Base-by-base conservation (phyloP, 2,113 vertebrate species). In the Willisornis vidua region DNA sequence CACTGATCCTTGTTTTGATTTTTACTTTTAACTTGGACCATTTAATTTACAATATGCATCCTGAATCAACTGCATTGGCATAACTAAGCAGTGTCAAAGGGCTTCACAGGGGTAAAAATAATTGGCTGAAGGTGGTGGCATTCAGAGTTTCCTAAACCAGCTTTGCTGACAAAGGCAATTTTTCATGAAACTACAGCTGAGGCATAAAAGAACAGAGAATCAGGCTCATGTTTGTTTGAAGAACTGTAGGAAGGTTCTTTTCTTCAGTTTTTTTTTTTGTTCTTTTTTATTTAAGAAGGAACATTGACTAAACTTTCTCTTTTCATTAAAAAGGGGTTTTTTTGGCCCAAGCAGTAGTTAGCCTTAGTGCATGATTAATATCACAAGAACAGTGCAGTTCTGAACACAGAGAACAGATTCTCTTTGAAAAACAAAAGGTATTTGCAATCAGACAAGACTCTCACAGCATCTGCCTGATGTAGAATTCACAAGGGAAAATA, bases 391-490 rank as follows among this genome's bases (percentile, higher is more conserved):
- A 29, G 9, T n/a, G 9, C 14, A 54, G 12, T 59, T 91, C 39
- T 90, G 39, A 87, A 94, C 77, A 73, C n/a, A 93, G 87, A 77
- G 11, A 78, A 65, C 31, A 92, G 81, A 74, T 8, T 71, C 22
- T 79, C 29, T 85, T 81, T 87, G 72, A 73, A 65, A 70, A 90
- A n/a, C 67, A 63, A 65, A 94, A 95, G 48, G 26, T 85, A 71
- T 96, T 93, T 97, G 18, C 45, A 84, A 52, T 78, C 15, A 63
- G 67, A 68, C 29, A 90, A 90, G 35, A 51, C 78, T 58, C 66
- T 84, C 6, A 0, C 19, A 80, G 41, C 26, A 86, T 59, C n/a
- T 48, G 41, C 41, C n/a, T 46, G 62, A 9, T 48, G 10, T 55
- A 39, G 41, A 91, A 79, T 41, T 95, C 76, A 84, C 7, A 49